These are phyloP conservation scores for Tolmerus cingulatus DNA, from an alignment of 2,888 invertebrate species.

Conservation along the genomic window DNA sequence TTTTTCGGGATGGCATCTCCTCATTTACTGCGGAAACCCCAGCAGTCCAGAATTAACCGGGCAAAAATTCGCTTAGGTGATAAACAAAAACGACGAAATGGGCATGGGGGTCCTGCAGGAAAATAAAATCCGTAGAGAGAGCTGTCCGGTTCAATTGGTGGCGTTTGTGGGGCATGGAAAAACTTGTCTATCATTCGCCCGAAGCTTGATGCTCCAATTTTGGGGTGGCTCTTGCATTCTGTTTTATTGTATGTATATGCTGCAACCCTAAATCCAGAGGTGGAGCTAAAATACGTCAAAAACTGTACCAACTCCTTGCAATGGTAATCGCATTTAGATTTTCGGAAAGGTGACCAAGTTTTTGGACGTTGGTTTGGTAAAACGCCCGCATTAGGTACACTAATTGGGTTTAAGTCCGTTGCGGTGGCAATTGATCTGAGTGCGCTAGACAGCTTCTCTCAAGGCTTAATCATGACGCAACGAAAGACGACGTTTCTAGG, in stretches of 20 bases:
- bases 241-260: background rate
- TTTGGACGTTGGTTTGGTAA: background rate
- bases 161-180: background rate
- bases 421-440: background rate
- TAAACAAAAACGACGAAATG: background rate
- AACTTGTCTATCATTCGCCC: background rate
- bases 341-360: background rate
- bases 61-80: background rate
- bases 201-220: background rate
- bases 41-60: background rate
- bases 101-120: background rate
- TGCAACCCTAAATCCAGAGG: background rate
- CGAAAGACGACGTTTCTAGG: background rate
- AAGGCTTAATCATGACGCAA: constrained; percentile 11
- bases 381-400: background rate
- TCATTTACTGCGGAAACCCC: background rate
- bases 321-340: background rate
- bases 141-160: background rate
- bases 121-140: background rate
- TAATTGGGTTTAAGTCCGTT: background rate
- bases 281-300: background rate
- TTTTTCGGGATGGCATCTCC: background rate
- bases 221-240: background rate
- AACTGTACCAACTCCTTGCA: background rate
- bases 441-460: background rate